These are phyloP conservation scores for Drosophila neocordata DNA, from an alignment of 1,140 invertebrate species.

Conservation along the genomic window DNA sequence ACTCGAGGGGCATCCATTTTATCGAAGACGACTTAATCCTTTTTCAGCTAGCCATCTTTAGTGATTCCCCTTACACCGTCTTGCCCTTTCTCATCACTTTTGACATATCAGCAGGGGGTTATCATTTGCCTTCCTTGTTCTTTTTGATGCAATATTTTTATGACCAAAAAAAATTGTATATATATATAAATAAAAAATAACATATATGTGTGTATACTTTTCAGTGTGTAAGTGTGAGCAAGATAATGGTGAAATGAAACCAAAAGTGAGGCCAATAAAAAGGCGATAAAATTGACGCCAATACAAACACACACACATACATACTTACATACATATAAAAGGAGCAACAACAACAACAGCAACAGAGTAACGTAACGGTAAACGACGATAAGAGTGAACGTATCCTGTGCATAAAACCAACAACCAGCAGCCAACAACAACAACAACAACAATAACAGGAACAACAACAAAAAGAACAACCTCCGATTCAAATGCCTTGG, in stretches of 20 bases:
- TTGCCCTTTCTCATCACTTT: constrained; percentile 33
- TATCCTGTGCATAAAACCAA: constrained; percentile 67
- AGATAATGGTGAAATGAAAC: constrained; percentile 69
- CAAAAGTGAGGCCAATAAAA: constrained; percentile 80
- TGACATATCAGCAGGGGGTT: constrained; percentile 3
- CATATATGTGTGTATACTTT: constrained; percentile 28
- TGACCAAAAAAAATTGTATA: constrained; percentile 29
- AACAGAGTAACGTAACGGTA: constrained; percentile 2
- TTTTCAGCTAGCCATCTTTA: constrained; percentile 36
- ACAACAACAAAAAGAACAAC: constrained; percentile 4
- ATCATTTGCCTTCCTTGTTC: not conserved
- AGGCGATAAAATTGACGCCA: constrained; percentile 76
- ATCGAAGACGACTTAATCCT: constrained; percentile 76
- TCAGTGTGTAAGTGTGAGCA: constrained; percentile 40
- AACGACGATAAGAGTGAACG: constrained; percentile 51
- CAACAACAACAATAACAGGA: not conserved
- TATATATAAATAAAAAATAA: not conserved
- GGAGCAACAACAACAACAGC: constrained; percentile 1
- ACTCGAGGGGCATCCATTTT: constrained; percentile 46
- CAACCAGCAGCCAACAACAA: not conserved
- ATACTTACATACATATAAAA: not conserved
- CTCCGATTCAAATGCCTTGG: constrained; percentile 69
- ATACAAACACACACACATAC: constrained; percentile 26
- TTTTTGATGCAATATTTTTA: constrained; percentile 66
- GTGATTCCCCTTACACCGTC: not conserved